Evolutionary conservation across 2,113 vertebrate species (phyloP).

Genomic region (Nematolebias whitei): DNA sequence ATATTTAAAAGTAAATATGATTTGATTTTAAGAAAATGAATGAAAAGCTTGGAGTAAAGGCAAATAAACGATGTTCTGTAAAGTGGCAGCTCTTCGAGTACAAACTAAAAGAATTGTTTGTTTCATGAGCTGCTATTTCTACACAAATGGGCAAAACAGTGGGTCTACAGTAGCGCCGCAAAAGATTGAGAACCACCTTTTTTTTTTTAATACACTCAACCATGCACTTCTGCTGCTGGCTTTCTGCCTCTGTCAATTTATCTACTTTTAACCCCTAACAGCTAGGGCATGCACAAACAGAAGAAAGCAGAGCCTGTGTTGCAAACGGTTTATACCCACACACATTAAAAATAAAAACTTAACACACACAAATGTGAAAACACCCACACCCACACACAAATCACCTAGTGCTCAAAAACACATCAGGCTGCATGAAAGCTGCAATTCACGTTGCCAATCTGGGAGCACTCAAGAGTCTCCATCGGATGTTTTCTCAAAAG

Average conservation of each 20-base stretch:
- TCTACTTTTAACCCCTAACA: constrained; percentile 58
- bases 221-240: constrained; percentile 49
- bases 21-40: background rate
- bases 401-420: constrained; percentile 39
- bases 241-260: constrained; percentile 46
- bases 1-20: background rate
- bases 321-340: background rate
- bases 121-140: constrained; percentile 32
- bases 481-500: constrained; percentile 75
- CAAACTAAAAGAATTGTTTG: constrained; percentile 21
- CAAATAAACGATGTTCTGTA: background rate
- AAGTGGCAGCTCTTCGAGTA: background rate
- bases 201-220: constrained; percentile 56
- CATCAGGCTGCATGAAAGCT: constrained; percentile 69
- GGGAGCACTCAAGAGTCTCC: constrained; percentile 70
- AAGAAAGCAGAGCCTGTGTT: constrained; percentile 13
- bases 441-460: constrained; percentile 74
- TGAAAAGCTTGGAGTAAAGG: background rate
- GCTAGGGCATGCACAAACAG: constrained; percentile 11
- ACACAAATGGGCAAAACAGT: constrained; percentile 59
- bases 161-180: constrained; percentile 28
- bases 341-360: background rate
- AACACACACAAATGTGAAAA: background rate
- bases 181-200: constrained; percentile 58
- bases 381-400: constrained; percentile 7